Evolutionary conservation across 1,140 invertebrate genomes (phyloP), one percentile per base, ranked within the genome.

Genomic region (Tyrophagus putrescentiae): DNA sequence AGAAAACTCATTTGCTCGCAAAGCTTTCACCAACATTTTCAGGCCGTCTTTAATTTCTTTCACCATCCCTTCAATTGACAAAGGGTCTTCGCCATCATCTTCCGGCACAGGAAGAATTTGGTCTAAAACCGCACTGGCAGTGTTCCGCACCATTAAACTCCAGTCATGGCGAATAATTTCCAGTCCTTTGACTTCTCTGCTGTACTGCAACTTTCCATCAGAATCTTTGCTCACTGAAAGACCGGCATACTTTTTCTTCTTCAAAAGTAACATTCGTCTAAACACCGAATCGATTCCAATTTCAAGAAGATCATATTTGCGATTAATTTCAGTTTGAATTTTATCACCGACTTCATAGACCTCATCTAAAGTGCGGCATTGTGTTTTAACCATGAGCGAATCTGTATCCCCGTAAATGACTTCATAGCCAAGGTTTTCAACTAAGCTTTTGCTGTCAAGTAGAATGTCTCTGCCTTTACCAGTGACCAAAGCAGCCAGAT

Each of bases 391-490:
- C 96, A 99, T 99, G 48, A 99, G 83, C 54, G 93, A 98, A 76
- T 99, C 96, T 0, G 96, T 99, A 71, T 99, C 96, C 27, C 96
- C 96, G 71, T 99, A 99, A 63, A 99, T 91, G 13, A 98, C 92
- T 66, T 97, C 87, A 65, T 87, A 84, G 68, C 84, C 84, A 71
- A 91, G 77, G 73, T 75, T 64, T 50, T 65, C 60, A 34, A 65
- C 62, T 34, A 66, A n/a, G 21, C 42, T 25, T 59, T 87, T 86
- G 0, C 88, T 91, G 66, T 84, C 82, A 63, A 84, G 79, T 3
- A 93, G 75, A 71, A 93, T 91, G 71, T 95, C 89, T 68, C 96
- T 78, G 32, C n/a, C 96, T 72, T 96, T 96, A 52, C 77, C 77
- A 32, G 95, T 98, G 18, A 99, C 82, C 25, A 98, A 73, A 27